Evolutionary conservation across 2,797 vertebrate species (phyloP).

Genomic region (Hydrophis major): DNA sequence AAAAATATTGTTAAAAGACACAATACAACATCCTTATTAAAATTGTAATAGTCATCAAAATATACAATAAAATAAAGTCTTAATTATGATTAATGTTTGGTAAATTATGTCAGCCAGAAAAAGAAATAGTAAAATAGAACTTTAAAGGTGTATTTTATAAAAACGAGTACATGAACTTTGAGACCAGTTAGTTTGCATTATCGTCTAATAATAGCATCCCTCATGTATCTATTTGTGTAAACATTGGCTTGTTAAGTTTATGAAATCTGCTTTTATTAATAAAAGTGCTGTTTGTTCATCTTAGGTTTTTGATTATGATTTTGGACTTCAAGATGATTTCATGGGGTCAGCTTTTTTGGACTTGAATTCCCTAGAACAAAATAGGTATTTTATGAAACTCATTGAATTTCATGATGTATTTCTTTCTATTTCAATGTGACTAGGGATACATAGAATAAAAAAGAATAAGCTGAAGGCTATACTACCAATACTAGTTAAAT

Average conservation of each 20-base stretch:
- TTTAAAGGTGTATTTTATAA: neutral
- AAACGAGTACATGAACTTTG: neutral
- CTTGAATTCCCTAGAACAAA: slow-evolving; percentile 86
- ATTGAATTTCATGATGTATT: neutral
- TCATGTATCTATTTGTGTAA: neutral
- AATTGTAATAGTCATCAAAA: neutral
- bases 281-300: slow-evolving; percentile 1
- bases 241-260: neutral
- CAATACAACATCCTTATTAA: neutral
- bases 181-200: neutral
- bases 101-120: neutral
- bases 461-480: neutral
- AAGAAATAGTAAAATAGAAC: neutral
- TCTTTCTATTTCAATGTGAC: neutral
- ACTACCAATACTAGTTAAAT: neutral
- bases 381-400: slow-evolving; percentile 74
- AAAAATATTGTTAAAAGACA: neutral
- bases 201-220: neutral
- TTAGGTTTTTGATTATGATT: slow-evolving; percentile 98
- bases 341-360: slow-evolving; percentile 92
- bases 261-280: neutral
- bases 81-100: neutral
- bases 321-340: slow-evolving; percentile 96
- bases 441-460: neutral
- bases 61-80: neutral